Conservation (phyloP, 1,140 invertebrate genomes). For the Metopolophium dirhodum region DNA sequence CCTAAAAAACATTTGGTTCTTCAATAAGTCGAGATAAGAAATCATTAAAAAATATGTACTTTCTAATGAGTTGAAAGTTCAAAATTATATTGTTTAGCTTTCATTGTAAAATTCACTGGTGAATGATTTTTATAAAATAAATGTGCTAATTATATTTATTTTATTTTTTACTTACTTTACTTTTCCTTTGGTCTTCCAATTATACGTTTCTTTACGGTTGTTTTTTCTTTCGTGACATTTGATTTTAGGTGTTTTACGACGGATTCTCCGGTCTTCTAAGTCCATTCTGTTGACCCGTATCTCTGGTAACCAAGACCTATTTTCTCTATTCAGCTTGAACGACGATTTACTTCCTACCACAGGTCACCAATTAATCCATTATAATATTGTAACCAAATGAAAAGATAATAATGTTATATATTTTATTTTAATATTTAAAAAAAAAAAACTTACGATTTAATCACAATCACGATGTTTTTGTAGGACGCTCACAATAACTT, state of each 20-base stretch:
- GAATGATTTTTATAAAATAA: background rate
- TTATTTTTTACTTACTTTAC: background rate
- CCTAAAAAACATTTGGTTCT: too few species aligned
- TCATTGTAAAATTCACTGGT: background rate
- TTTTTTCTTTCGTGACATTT: slow-evolving; percentile 36
- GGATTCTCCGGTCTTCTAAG: background rate
- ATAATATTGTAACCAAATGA: background rate
- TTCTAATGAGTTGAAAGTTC: background rate
- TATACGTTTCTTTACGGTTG: background rate
- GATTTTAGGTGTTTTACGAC: background rate
- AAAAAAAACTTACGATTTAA: background rate
- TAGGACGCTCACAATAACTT: background rate
- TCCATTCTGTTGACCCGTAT: slow-evolving; percentile 50
- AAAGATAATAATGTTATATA: background rate
- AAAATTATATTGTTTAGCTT: background rate
- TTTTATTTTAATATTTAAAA: background rate
- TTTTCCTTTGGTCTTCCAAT: background rate
- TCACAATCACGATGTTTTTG: background rate
- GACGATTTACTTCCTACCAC: background rate
- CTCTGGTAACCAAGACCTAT: slow-evolving; percentile 14
- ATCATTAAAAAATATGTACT: too few species aligned
- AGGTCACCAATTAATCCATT: background rate
- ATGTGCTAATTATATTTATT: background rate
- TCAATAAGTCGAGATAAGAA: too few species aligned
- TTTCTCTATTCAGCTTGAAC: slow-evolving; percentile 35